Percentiles rank a stretch among this genome's conserved stretches.
phyloP scores from a whole-genome alignment of 1,140 invertebrate genomes.

The Ditylenchus dipsaci region DNA sequence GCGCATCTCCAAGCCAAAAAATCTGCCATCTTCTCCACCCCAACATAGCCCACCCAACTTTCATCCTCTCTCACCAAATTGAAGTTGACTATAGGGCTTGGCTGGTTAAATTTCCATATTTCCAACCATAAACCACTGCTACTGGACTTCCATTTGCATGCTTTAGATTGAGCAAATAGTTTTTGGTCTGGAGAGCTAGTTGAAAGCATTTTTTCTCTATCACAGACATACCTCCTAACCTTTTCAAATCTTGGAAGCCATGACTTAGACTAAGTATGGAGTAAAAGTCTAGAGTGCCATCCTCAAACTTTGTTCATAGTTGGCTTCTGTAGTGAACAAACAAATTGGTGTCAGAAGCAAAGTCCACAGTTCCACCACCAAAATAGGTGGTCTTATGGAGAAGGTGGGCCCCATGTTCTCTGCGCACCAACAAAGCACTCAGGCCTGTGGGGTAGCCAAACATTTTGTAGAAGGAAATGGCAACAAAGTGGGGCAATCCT shows the following conservation, averaged over 20 bases:
- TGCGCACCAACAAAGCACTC: slow-evolving; percentile 77
- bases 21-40: slow-evolving; percentile 82
- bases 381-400: slow-evolving; percentile 70
- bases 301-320: slow-evolving; percentile 69
- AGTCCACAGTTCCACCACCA: slow-evolving; percentile 71
- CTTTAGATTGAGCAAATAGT: not conserved
- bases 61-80: slow-evolving; percentile 75
- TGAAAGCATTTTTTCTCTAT: not conserved
- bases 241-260: slow-evolving; percentile 71
- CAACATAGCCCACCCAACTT: slow-evolving; percentile 77
- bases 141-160: slow-evolving; percentile 69
- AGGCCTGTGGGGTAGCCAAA: slow-evolving; percentile 88
- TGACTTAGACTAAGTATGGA: slow-evolving; percentile 75
- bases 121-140: slow-evolving; percentile 67
- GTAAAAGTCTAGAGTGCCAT: slow-evolving; percentile 83
- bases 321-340: slow-evolving; percentile 3
- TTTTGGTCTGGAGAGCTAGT: slow-evolving; percentile 12
- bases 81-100: slow-evolving; percentile 83
- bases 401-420: slow-evolving; percentile 63
- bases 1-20: slow-evolving; percentile 78
- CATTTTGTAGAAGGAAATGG: slow-evolving; percentile 93
- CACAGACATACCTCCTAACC: slow-evolving; percentile 63
- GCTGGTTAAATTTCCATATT: not conserved
- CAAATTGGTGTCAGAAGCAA: slow-evolving; percentile 16
- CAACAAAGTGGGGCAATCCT: slow-evolving; percentile 75